Evolutionary conservation across 2,888 invertebrate species (phyloP).

Genomic region (Tromatobia lineatoria): DNA sequence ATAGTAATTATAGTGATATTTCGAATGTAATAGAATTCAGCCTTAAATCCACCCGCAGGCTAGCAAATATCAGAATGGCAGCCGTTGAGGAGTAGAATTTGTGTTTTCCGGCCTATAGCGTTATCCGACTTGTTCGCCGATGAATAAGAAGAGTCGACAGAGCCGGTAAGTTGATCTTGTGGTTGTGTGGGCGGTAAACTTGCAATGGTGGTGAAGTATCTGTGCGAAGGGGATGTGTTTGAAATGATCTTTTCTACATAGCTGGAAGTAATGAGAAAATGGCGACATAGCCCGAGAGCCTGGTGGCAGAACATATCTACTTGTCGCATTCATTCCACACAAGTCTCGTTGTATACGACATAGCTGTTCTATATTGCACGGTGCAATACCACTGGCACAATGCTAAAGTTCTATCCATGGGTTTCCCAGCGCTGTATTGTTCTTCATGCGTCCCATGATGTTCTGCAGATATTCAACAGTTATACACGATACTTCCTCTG

Average conservation of each 20-base stretch:
- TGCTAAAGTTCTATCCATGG: neutral
- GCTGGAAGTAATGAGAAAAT: conserved; percentile 46
- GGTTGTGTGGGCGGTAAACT: neutral
- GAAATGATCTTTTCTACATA: conserved; percentile 7
- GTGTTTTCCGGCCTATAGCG: neutral
- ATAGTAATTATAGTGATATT: no score
- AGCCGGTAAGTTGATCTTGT: neutral
- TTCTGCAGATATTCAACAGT: neutral
- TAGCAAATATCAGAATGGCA: neutral
- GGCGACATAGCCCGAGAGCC: conserved; percentile 28
- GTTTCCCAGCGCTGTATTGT: conserved; percentile 13
- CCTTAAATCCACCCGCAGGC: neutral
- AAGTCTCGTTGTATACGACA: conserved; percentile 17
- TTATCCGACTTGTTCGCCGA: neutral
- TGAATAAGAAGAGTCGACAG: conserved; percentile 5
- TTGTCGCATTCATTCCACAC: conserved; percentile 33
- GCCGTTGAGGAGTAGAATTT: no score
- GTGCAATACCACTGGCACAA: conserved; percentile 16
- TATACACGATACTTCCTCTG: neutral
- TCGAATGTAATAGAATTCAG: no score
- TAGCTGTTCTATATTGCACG: conserved; percentile 3
- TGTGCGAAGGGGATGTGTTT: conserved; percentile 35
- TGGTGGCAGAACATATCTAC: conserved; percentile 35
- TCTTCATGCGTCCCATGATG: neutral
- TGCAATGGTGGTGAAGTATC: conserved; percentile 29